Evolutionary conservation across 2,797 vertebrate genomes (phyloP), one percentile per base, ranked within the genome.

Genomic region (Agapornis canus): DNA sequence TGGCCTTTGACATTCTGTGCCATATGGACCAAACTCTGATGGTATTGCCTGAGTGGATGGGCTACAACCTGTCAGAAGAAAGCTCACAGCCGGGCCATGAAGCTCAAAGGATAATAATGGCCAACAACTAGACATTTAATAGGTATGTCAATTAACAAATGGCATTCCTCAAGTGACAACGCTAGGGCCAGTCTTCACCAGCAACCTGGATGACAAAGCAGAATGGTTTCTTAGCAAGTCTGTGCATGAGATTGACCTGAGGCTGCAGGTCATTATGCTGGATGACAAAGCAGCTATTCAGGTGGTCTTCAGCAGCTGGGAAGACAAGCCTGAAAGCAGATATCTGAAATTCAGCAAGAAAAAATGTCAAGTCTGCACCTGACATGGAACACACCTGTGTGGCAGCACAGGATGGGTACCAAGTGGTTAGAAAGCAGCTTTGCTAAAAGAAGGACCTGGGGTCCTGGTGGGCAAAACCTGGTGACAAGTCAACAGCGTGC

Each of bases 401-500:
- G 12, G 45, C 39, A 43, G 29, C 32, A 26, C 32, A 76, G 70
- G 26, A 35, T 65, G n/a, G 49, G 60, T 82, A 66, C 8, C 1
- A 3, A 57, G 54, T 25, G n/a, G 22, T 57, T 35, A 35, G 54
- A 57, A 35, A 35, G n/a, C 54, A 57, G 26, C 57, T 81, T 64
- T 32, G 48, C 66, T 49, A n/a, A 68, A 48, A 52, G 29, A 68
- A 45, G 15, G 15, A 16, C 9, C 9, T 22, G 26, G 43, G 69
- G 29, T 84, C 32, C 68, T 29, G 29, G 39, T 37, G 63, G 20
- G n/a, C 37, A 52, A 40, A 21, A 29, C n/a, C 52, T 79, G 29
- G 25, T 5, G 7, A 29, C 12, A 8, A 51, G 49, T 3, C 21
- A 29, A 43, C 79, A 76, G 60, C 0, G 0, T 15, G 47, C 22